Evolutionary conservation across 2,888 invertebrate genomes (phyloP).

Genomic region (Nowickia ferox): DNA sequence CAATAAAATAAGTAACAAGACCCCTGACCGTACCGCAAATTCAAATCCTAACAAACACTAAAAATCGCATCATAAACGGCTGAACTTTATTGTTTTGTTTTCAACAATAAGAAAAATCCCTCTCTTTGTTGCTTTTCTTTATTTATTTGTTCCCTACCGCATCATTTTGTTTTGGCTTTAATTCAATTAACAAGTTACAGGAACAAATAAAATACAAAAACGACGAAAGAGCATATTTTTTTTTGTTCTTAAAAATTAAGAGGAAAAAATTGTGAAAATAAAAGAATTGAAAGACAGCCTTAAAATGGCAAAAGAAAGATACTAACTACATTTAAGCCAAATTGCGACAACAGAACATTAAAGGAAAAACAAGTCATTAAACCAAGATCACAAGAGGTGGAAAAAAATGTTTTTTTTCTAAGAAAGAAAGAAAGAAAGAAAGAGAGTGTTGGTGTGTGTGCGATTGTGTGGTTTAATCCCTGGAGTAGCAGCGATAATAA

Average conservation of each 20-base stretch:
- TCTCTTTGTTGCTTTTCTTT: not conserved
- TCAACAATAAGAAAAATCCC: not conserved
- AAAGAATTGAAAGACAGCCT: constrained; percentile 9
- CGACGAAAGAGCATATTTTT: constrained; percentile 49
- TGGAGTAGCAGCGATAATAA: constrained; percentile 68
- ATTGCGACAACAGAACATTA: constrained; percentile 42
- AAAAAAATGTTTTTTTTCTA: not conserved
- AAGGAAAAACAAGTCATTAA: constrained; percentile 68
- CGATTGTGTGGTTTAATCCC: constrained; percentile 61
- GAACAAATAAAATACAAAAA: constrained; percentile 36
- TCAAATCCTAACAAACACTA: not conserved
- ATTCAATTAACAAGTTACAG: constrained; percentile 69
- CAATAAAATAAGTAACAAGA: constrained; percentile 47
- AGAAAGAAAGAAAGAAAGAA: not conserved
- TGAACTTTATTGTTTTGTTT: constrained; percentile 37
- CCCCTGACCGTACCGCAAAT: not conserved
- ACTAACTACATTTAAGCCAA: constrained; percentile 37
- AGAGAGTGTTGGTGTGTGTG: not conserved
- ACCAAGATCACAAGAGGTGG: constrained; percentile 54
- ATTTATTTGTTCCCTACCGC: constrained; percentile 9
- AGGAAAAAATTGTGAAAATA: not conserved
- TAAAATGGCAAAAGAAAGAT: constrained; percentile 27
- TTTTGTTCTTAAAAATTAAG: constrained; percentile 42
- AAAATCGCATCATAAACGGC: constrained; percentile 4
- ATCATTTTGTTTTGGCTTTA: constrained; percentile 40